Evolutionary conservation across 2,113 vertebrate genomes (phyloP).

Genomic region (Aspiorhynchus laticeps): DNA sequence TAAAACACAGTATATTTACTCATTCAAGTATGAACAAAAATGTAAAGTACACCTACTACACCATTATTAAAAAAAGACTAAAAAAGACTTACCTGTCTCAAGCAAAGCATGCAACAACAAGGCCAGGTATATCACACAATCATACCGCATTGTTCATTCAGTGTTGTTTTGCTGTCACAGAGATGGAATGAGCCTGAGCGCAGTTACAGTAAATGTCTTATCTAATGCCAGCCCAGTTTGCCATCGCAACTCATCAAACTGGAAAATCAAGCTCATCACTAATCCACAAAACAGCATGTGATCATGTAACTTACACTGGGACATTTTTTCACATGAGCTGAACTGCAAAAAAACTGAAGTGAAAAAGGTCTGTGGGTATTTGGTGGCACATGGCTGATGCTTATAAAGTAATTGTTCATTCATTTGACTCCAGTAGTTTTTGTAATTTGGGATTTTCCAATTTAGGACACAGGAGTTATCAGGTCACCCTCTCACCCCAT

Average conservation of each 20-base stretch:
- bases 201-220: neutral
- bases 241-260: neutral
- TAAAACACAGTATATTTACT: too few relatives aligned
- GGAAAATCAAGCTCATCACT: neutral
- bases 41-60: neutral
- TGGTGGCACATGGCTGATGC: too few relatives aligned
- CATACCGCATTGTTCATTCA: neutral
- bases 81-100: conserved; percentile 7
- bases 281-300: neutral
- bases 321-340: neutral
- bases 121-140: neutral
- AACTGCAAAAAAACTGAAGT: neutral
- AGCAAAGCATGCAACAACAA: neutral
- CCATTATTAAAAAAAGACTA: neutral
- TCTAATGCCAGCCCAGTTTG: neutral
- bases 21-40: neutral
- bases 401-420: too few relatives aligned
- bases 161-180: neutral
- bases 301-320: neutral
- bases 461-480: neutral
- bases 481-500: neutral
- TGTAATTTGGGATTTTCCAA: neutral
- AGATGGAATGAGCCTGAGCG: neutral
- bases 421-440: neutral
- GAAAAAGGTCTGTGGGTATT: neutral